phyloP scores from a whole-genome alignment of 1,140 invertebrate species.

The Drosophila nikananu region DNA sequence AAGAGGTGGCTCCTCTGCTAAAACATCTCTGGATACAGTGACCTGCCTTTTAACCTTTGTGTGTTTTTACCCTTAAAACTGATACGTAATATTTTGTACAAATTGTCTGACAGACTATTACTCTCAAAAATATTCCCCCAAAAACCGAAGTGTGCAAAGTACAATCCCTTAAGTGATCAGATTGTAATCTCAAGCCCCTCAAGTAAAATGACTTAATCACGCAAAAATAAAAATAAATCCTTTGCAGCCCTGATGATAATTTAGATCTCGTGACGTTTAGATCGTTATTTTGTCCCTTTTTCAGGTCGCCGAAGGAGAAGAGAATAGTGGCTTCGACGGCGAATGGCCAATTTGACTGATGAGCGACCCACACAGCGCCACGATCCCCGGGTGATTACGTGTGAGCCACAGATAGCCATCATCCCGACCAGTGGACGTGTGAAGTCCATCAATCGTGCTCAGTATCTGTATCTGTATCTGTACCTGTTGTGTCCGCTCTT shows the following conservation, averaged over 20 bases:
- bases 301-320: constrained; percentile 11
- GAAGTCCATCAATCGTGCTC: constrained; percentile 67
- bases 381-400: constrained; percentile 53
- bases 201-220: constrained; percentile 20
- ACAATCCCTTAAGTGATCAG: background rate
- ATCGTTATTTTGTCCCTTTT: constrained; percentile 55
- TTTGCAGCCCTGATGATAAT: constrained; percentile 39
- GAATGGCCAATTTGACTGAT: constrained; percentile 76
- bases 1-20: too few relatives aligned
- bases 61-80: too few relatives aligned
- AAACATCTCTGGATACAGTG: too few relatives aligned
- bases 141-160: background rate
- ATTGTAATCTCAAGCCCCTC: background rate
- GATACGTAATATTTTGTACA: background rate
- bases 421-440: constrained; percentile 38
- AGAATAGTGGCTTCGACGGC: constrained; percentile 28
- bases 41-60: too few relatives aligned
- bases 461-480: constrained; percentile 35
- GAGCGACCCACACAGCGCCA: constrained; percentile 73
- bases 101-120: background rate
- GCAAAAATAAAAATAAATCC: constrained; percentile 2
- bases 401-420: constrained; percentile 73
- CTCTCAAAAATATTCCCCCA: background rate
- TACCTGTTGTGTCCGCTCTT: background rate
- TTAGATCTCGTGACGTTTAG: constrained; percentile 44